phyloP scores from a whole-genome alignment of 1,140 invertebrate genomes.

The Caenorhabditis brenneri region DNA sequence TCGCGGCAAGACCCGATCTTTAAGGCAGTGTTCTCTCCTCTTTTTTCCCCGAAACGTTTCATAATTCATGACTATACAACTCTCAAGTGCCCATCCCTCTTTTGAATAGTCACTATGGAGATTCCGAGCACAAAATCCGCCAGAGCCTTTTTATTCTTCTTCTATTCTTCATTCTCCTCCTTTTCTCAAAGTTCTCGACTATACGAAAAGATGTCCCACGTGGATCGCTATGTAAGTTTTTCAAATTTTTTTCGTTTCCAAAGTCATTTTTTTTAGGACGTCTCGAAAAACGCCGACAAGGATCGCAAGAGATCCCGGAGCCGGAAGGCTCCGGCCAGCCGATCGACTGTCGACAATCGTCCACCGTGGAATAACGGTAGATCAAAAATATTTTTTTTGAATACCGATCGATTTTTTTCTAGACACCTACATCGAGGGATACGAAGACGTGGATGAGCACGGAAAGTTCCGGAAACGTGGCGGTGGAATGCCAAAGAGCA shows the following conservation, averaged over 20 bases:
- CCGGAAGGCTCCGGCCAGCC: neutral
- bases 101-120: slow-evolving; percentile 14
- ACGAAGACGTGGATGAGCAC: slow-evolving; percentile 48
- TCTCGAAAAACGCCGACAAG: neutral
- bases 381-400: neutral
- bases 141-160: too few relatives aligned
- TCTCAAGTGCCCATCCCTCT: neutral
- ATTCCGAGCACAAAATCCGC: too few relatives aligned
- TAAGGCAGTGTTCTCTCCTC: too few relatives aligned
- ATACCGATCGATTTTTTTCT: neutral
- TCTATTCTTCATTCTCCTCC: neutral
- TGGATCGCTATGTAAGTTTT: slow-evolving; percentile 15
- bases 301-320: neutral
- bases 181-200: neutral
- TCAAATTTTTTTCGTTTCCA: neutral
- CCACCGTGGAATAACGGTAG: slow-evolving; percentile 51
- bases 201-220: neutral
- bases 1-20: too few relatives aligned
- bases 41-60: neutral
- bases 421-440: slow-evolving; percentile 49
- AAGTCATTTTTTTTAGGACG: neutral
- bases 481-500: slow-evolving; percentile 26
- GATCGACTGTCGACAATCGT: slow-evolving; percentile 43
- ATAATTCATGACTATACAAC: slow-evolving; percentile 28
- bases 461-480: slow-evolving; percentile 20